These are phyloP conservation scores for Euthynnus affinis DNA, from an alignment of 2,797 vertebrate species.

Conservation along the genomic window DNA sequence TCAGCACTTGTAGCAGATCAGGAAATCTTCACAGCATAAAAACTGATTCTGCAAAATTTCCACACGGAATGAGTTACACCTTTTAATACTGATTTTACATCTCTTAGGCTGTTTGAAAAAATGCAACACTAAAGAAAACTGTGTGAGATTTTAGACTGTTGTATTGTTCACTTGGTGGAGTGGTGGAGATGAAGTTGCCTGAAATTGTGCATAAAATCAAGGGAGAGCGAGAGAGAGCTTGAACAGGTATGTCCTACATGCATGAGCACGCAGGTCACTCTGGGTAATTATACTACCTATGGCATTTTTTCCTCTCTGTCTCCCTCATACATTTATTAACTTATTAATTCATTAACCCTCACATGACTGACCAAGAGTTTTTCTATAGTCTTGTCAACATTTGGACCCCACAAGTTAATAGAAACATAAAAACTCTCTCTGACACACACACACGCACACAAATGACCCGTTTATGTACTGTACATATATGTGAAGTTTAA, in stretches of 20 bases:
- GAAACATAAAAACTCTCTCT: neutral
- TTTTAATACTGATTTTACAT: neutral
- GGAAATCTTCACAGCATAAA: neutral
- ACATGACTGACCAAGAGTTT: neutral
- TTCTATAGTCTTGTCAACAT: neutral
- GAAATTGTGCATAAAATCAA: neutral
- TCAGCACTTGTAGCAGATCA: neutral
- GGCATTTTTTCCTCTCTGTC: slow-evolving; percentile 19
- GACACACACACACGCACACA: slow-evolving; percentile 1
- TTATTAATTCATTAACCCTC: slow-evolving; percentile 41
- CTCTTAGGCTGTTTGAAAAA: neutral
- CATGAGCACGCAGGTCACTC: slow-evolving; percentile 68
- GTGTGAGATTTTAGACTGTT: neutral
- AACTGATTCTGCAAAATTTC: too few species aligned
- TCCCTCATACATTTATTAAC: slow-evolving; percentile 44
- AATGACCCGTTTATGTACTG: slow-evolving; percentile 19
- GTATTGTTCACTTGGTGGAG: neutral
- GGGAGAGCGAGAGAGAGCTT: neutral
- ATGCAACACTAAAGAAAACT: neutral
- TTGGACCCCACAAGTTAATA: neutral
- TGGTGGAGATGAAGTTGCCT: neutral
- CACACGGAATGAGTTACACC: neutral
- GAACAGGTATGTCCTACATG: slow-evolving; percentile 64
- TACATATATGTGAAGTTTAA: slow-evolving; percentile 60
- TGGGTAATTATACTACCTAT: slow-evolving; percentile 59